A percentile compares a stretch with the other conserved stretches of the same genome.
These are phyloP conservation scores for Antitype chi DNA, from an alignment of 2,888 invertebrate genomes.

Conservation along the genomic window DNA sequence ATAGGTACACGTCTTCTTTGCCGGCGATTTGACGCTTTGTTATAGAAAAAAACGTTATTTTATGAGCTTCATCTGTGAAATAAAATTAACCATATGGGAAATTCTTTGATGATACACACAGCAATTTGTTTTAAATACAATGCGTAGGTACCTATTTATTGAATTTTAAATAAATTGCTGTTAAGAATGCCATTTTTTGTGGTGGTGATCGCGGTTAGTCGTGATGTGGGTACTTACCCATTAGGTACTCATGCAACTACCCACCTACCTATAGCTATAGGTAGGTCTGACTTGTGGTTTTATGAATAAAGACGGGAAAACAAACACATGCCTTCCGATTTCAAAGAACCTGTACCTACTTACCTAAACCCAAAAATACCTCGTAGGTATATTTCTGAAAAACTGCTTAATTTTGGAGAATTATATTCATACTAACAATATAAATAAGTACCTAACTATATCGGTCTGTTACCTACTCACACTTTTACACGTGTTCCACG, in stretches of 20 bases:
- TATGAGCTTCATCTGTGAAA: slow-evolving; percentile 6
- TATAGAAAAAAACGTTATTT: slow-evolving; percentile 3
- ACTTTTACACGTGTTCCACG: no score
- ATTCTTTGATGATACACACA: slow-evolving; percentile 11
- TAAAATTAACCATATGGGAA: slow-evolving; percentile 5
- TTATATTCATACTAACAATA: neutral
- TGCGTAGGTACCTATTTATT: neutral
- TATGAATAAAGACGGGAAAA: neutral
- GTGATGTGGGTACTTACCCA: neutral
- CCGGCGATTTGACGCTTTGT: slow-evolving; percentile 14
- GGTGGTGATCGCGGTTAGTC: neutral
- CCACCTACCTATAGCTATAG: no score
- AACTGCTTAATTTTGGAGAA: neutral
- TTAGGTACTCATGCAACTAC: neutral
- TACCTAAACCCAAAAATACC: neutral
- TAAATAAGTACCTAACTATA: neutral
- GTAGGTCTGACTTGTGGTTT: neutral
- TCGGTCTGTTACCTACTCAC: neutral
- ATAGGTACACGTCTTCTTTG: slow-evolving; percentile 20
- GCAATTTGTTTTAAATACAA: slow-evolving; percentile 10
- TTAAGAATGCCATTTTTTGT: slow-evolving; percentile 9
- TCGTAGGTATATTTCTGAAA: neutral
- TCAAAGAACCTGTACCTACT: neutral
- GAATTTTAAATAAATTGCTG: neutral
- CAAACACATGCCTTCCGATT: neutral